Evolutionary conservation across 2,888 invertebrate genomes (phyloP), one percentile per base, ranked within the genome.

Genomic region (Platycheirus rosarum): DNA sequence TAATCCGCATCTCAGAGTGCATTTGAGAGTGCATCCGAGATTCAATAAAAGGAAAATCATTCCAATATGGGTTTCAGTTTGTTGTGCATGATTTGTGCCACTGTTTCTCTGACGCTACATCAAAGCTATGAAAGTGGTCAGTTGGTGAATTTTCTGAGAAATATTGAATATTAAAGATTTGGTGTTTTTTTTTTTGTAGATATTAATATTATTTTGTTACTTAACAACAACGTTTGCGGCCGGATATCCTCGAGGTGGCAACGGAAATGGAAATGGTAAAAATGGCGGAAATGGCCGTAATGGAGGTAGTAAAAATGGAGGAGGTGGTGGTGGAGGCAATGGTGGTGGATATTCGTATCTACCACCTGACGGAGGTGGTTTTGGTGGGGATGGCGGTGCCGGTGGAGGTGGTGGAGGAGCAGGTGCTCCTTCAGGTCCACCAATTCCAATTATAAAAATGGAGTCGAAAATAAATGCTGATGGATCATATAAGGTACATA

Each of bases 401-500:
- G 85, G 76, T 6, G 84, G 69, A 6, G 85, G 65, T 0, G 86
- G 84, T 0, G 82, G 51, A 2, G 86, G 84, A 0, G 86, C 73
- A 8, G 86, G 42, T 0, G 84, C 85, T 0, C 86, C 86, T 0
- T 86, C 86, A 2, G 88, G 86, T 3, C 88, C 88, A 37, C 85
- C 84, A 5, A 89, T 90, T 78, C 89, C 89, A 32, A 90, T 90
- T 55, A 86, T 90, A 2, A 90, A 88, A 69, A 85, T 87, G 85
- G 89, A 90, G 55, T 87, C 88, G 0, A 88, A 89, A 85, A 85
- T 90, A 2, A 89, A 88, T 57, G 82, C 85, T 4, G 90, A 90
- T 78, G 90, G 90, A 3, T 90, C 90, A 0, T 90, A 90, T 69
- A 88, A 86, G 87, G 90, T 90, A n/a, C n/a, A n/a, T n/a, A n/a